These are phyloP conservation scores for Drosophila robusta DNA, from an alignment of 2,888 invertebrate species.

Conservation along the genomic window DNA sequence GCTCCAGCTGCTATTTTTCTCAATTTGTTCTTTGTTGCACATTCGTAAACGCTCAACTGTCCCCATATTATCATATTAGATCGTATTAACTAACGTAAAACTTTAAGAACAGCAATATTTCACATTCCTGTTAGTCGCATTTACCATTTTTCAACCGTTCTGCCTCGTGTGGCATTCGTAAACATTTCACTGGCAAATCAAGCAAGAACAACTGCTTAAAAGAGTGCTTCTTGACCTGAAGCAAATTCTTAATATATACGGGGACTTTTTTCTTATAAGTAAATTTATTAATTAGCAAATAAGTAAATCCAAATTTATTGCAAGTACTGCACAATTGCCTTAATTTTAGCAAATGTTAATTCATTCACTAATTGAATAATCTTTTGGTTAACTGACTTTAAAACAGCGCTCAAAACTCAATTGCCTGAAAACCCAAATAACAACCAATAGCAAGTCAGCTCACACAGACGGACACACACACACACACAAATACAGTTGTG, in stretches of 20 bases:
- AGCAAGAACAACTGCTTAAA: too few relatives aligned
- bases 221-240: not conserved
- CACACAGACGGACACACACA: slow-evolving; percentile 10
- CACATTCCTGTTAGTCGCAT: too few relatives aligned
- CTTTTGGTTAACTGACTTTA: slow-evolving; percentile 15
- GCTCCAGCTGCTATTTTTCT: not conserved
- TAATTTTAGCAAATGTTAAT: not conserved
- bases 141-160: too few relatives aligned
- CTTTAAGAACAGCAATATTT: too few relatives aligned
- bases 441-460: slow-evolving; percentile 31
- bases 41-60: not conserved
- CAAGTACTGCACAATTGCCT: not conserved
- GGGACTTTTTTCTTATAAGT: too few relatives aligned
- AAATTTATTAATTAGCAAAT: too few relatives aligned
- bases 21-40: not conserved
- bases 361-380: slow-evolving; percentile 36
- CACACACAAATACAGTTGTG: not conserved
- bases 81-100: too few relatives aligned
- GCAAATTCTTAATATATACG: not conserved
- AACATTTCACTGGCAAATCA: too few relatives aligned
- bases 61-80: too few relatives aligned
- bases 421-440: slow-evolving; percentile 18
- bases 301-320: too few relatives aligned
- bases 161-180: too few relatives aligned
- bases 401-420: slow-evolving; percentile 15